phyloP scores from a whole-genome alignment of 2,888 invertebrate genomes.

The Sinopyrophorus schimmeli region DNA sequence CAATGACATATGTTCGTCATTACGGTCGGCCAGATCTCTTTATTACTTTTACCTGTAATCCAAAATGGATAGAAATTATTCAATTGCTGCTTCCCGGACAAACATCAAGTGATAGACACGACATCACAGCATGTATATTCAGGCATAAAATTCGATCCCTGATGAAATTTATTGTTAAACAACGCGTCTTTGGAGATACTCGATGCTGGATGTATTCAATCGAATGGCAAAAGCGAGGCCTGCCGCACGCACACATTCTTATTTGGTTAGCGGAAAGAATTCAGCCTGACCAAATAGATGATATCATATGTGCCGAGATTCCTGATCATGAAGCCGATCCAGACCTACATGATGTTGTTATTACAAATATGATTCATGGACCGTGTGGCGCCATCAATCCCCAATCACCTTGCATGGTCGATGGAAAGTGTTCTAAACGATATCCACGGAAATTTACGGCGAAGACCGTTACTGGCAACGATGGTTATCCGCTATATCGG shows the following conservation, averaged over 20 bases:
- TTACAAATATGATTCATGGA: slow-evolving; percentile 51
- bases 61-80: slow-evolving; percentile 40
- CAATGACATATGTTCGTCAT: slow-evolving; percentile 44
- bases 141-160: slow-evolving; percentile 29
- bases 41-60: slow-evolving; percentile 47
- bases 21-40: slow-evolving; percentile 43
- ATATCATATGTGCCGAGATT: slow-evolving; percentile 45
- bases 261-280: slow-evolving; percentile 23
- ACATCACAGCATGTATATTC: slow-evolving; percentile 39
- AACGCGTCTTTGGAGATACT: slow-evolving; percentile 7
- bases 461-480: slow-evolving; percentile 37
- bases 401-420: slow-evolving; percentile 49
- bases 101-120: slow-evolving; percentile 35
- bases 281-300: slow-evolving; percentile 37
- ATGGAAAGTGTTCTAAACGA: slow-evolving; percentile 43
- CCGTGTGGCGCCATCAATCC: slow-evolving; percentile 49
- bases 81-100: slow-evolving; percentile 8
- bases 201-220: slow-evolving; percentile 31
- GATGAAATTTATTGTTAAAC: background rate
- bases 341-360: slow-evolving; percentile 42
- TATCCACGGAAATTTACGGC: slow-evolving; percentile 29
- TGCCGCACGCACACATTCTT: slow-evolving; percentile 26
- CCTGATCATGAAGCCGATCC: slow-evolving; percentile 41
- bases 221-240: slow-evolving; percentile 30
- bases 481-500: slow-evolving; percentile 45